These are phyloP conservation scores for Bedellia somnulentella DNA, from an alignment of 2,888 invertebrate species.

Conservation along the genomic window DNA sequence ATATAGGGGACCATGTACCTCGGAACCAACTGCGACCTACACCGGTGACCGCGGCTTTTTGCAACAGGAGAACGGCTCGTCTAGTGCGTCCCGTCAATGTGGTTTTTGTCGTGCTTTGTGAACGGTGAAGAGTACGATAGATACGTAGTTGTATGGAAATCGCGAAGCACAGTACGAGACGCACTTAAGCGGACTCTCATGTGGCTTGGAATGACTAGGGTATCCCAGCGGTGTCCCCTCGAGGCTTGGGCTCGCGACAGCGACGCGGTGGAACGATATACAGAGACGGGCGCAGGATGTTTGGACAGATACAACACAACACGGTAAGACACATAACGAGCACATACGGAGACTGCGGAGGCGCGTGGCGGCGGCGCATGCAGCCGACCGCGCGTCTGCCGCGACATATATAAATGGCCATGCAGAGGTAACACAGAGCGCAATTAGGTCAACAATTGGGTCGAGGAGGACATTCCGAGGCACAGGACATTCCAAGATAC, in stretches of 20 bases:
- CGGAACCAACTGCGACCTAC: constrained; percentile 57
- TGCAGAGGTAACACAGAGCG: constrained; percentile 49
- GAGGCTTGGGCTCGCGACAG: constrained; percentile 16
- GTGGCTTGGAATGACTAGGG: constrained; percentile 61
- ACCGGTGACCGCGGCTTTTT: constrained; percentile 22
- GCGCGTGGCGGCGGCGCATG: constrained; percentile 15
- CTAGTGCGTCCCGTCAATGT: constrained; percentile 27
- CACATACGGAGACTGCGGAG: constrained; percentile 21
- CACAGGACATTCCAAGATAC: constrained; percentile 65
- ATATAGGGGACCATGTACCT: constrained; percentile 61
- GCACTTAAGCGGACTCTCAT: constrained; percentile 46
- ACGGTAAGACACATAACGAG: constrained; percentile 13
- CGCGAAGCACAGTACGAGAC: constrained; percentile 30
- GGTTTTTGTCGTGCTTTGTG: background rate
- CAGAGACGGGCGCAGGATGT: constrained; percentile 27
- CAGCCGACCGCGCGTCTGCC: constrained; percentile 13
- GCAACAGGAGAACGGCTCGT: constrained; percentile 26
- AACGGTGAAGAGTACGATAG: too few species aligned
- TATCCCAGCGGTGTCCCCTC: constrained; percentile 34
- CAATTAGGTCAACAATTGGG: constrained; percentile 43
- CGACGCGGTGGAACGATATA: constrained; percentile 23
- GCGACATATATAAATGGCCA: constrained; percentile 34
- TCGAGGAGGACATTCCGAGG: constrained; percentile 64
- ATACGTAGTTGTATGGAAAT: constrained; percentile 9
- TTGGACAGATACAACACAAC: constrained; percentile 50